These are phyloP conservation scores for Enhydra lutris DNA, from an alignment of 2,113 vertebrate genomes.

Conservation along the genomic window DNA sequence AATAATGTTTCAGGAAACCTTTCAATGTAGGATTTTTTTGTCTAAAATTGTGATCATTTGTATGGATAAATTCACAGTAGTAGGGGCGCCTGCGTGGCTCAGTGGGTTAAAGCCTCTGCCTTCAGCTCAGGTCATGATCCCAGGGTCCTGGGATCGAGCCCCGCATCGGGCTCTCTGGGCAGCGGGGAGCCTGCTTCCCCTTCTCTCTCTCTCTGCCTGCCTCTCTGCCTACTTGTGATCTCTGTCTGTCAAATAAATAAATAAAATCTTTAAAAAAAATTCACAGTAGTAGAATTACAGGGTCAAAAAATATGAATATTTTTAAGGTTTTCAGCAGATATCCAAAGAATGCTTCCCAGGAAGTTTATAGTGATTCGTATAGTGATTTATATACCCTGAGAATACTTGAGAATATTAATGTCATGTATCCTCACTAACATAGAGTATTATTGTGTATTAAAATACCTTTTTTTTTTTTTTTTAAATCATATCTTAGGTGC, in stretches of 20 bases:
- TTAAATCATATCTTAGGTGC: background rate
- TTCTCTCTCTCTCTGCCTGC: too few relatives aligned
- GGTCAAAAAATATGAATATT: background rate
- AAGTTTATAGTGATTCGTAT: background rate
- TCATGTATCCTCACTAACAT: background rate
- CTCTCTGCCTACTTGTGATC: too few relatives aligned
- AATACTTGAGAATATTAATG: background rate
- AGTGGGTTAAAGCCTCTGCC: too few relatives aligned
- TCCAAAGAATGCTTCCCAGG: background rate
- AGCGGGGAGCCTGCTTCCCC: too few relatives aligned
- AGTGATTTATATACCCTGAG: too few relatives aligned
- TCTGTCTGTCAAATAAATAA: too few relatives aligned
- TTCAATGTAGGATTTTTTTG: background rate
- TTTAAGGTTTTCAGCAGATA: background rate
- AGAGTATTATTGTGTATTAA: background rate
- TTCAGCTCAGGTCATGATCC: too few relatives aligned
- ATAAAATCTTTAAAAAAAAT: too few relatives aligned
- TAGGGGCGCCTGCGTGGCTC: too few relatives aligned
- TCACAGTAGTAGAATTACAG: background rate
- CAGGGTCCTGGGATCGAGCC: too few relatives aligned
- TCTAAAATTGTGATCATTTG: background rate
- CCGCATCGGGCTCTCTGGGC: too few relatives aligned
- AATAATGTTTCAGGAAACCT: background rate
- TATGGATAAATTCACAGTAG: background rate
- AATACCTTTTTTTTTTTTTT: background rate